Base-by-base conservation (phyloP, 30 jellyfish, hydroid and myxozoan species). In the Hydractinia symbiolongicarpus region DNA sequence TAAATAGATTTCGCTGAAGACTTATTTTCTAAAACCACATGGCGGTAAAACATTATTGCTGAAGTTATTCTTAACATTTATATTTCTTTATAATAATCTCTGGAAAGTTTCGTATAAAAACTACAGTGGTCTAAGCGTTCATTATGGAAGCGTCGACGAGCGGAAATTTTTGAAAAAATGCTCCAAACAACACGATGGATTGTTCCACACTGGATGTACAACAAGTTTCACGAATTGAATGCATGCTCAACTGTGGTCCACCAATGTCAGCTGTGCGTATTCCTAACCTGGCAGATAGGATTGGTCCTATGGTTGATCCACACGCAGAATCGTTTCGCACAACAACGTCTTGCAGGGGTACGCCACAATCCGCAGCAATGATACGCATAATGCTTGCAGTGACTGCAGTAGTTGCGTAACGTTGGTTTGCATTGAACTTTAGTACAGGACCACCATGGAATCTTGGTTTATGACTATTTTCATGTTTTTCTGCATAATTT, bases 281-380 rank as follows among this genome's bases (percentile, higher is more conserved):
- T 14, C 98, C 98, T 50, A 92, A 83, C 78, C 79, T 83, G 4
- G 98, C 87, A 7, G 98, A 83, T 7, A 92, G 78, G 68, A 92
- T 86, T 8, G 98, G 98, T 50, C 98, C 98, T 40, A 92, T 92
- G 6, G 98, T 92, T 30, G 96, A 71, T 51, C 98, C 98, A 70
- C 98, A 92, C 8, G 96, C 53, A 53, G 92, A 76, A 80, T 92
- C 98, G 74, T 92, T 92, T 58, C 98, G 91, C 16, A 92, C 98
- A 4, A 87, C 96, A 71, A 92, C 94, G 77, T 83, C 90, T 93
- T 89, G 97, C 44, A 89, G 61, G 6, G 96, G 86, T 6, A 92
- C 81, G 61, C 57, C 73, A 15, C 85, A 86, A 16, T 82, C 80
- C 52, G 82, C 89, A 19, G 98, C 98, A 73, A 92, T 84, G 5